phyloP scores from a whole-genome alignment of 2,113 vertebrate species.

The Triplophysa siluroides region DNA sequence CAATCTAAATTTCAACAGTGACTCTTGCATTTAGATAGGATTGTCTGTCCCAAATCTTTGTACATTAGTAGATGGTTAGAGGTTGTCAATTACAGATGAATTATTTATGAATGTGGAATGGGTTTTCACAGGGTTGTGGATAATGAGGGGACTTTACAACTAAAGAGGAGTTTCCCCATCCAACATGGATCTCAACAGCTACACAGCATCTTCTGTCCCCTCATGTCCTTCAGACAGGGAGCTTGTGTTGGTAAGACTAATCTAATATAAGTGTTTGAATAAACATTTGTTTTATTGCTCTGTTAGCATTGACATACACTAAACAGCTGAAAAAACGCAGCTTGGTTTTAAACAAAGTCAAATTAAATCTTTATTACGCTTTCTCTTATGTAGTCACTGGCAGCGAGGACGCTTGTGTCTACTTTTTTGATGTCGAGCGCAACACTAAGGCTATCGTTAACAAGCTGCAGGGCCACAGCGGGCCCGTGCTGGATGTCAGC shows the following conservation, averaged over 20 bases:
- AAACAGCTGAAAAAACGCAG: too few relatives aligned
- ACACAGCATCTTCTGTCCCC: slow-evolving; percentile 93
- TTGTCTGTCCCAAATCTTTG: too few relatives aligned
- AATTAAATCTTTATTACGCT: background rate
- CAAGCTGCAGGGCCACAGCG: slow-evolving; percentile 91
- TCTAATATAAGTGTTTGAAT: background rate
- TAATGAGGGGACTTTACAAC: slow-evolving; percentile 87
- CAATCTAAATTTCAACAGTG: too few relatives aligned
- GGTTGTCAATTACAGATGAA: background rate
- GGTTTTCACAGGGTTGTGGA: slow-evolving; percentile 81
- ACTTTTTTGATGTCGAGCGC: slow-evolving; percentile 93
- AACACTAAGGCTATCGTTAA: slow-evolving; percentile 91
- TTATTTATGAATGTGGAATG: slow-evolving; percentile 16
- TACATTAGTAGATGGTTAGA: too few relatives aligned
- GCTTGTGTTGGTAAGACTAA: slow-evolving; percentile 86
- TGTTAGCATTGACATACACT: background rate
- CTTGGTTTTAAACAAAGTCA: background rate
- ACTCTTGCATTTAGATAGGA: too few relatives aligned
- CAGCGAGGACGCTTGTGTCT: slow-evolving; percentile 90
- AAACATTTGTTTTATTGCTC: background rate
- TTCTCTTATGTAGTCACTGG: slow-evolving; percentile 80
- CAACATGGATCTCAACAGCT: slow-evolving; percentile 84
- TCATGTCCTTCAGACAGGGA: slow-evolving; percentile 94
- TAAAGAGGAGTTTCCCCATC: slow-evolving; percentile 90
- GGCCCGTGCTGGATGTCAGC: slow-evolving; percentile 87